phyloP scores from a whole-genome alignment of 2,888 invertebrate genomes.

The Prionchulus punctatus region DNA sequence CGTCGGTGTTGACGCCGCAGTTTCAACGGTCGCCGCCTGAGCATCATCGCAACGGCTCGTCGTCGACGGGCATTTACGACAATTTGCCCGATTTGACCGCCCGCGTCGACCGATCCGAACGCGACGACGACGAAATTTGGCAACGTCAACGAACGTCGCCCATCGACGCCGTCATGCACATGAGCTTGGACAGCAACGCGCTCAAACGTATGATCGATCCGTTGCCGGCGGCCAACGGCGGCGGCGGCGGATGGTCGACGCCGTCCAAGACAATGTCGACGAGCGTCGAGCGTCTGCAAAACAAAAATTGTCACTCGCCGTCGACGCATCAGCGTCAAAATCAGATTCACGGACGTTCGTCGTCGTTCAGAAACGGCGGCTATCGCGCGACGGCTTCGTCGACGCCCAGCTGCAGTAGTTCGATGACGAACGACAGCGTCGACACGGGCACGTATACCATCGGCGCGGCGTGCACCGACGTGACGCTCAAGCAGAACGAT shows the following conservation, averaged over 20 bases:
- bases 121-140: too few relatives aligned
- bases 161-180: not conserved
- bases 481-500: not conserved
- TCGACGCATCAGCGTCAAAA: not conserved
- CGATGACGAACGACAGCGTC: not conserved
- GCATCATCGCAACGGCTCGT: too few relatives aligned
- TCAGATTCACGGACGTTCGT: not conserved
- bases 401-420: not conserved
- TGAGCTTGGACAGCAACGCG: constrained; percentile 5
- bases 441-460: not conserved
- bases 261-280: not conserved
- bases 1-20: too few relatives aligned
- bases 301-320: not conserved
- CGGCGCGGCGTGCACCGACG: not conserved
- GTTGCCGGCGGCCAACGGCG: not conserved
- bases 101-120: too few relatives aligned
- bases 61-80: too few relatives aligned
- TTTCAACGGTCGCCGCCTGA: too few relatives aligned
- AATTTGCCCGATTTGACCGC: too few relatives aligned
- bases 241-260: not conserved
- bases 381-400: not conserved
- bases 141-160: too few relatives aligned
- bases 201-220: constrained; percentile 8
- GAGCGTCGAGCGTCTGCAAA: not conserved
- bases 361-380: not conserved